Base-by-base conservation (phyloP, 2,797 vertebrate genomes). In the Todus mexicanus region DNA sequence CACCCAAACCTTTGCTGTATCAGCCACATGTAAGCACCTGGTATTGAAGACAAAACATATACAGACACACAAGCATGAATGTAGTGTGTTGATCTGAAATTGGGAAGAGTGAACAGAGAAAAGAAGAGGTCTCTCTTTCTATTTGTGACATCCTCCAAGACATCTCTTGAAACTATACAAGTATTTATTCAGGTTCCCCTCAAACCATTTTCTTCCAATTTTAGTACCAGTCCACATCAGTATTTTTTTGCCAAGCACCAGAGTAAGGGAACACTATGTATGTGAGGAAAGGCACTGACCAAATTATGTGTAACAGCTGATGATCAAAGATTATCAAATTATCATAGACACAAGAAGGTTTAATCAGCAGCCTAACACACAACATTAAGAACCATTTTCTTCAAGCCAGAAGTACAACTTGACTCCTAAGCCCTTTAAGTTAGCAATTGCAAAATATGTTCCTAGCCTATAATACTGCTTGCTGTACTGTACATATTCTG, bases 51-150 rank as follows among this genome's bases (percentile, higher is more conserved):
- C 11, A 53, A 70, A 77, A 50, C 5, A 60, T 1, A 66, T 2
- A 4, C 1, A 26, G 1, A 40, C 2, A 43, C 11, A 26, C 5
- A 26, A 40, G 29, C 20, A 21, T 4, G 6, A 65, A 22, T 1
- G 6, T 37, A 66, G 10, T 12, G 7, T 18, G 9, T 8, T 9
- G 16, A 64, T 56, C 38, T 51, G 42, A 63, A 51, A 66, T 1
- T 9, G 9, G 9, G 3, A 53, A 47, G 7, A 68, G 3, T 2
- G 2, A 88, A 16, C 7, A 71, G 12, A 85, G 47, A 15, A 51
- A 53, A 71, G 11, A 53, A 71, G 12, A 63, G 9, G 6, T 54
- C 18, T 12, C 3, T 19, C 22, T 15, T 71, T 33, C 11, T 6
- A 23, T 11, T 23, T 53, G 50, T 20, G 9, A 48, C 15, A 33